Evolutionary conservation across 2,113 vertebrate genomes (phyloP).

Genomic region (Chionomys nivalis): DNA sequence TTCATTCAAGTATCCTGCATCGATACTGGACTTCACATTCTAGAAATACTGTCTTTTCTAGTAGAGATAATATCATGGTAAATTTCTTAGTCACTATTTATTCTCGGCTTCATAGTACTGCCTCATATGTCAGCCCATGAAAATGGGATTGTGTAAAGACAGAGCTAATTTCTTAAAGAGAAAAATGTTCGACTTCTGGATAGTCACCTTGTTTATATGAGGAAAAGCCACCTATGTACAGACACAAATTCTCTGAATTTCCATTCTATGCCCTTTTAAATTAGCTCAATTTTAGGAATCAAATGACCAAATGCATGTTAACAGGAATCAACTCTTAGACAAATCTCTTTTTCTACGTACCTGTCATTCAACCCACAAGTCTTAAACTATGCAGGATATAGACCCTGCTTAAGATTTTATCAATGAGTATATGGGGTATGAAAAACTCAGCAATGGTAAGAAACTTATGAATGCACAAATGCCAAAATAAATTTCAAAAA

Average conservation of each 20-base stretch:
- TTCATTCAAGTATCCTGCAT: background rate
- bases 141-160: background rate
- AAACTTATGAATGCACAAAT: background rate
- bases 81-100: background rate
- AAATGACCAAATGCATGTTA: background rate
- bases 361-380: background rate
- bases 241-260: background rate
- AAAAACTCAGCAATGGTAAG: background rate
- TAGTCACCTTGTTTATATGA: background rate
- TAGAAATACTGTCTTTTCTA: background rate
- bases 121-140: background rate
- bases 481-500: background rate
- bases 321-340: background rate
- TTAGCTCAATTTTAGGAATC: background rate
- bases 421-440: background rate
- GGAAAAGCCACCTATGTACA: background rate
- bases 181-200: background rate
- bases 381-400: background rate
- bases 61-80: background rate
- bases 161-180: background rate
- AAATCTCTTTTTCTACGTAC: rapidly evolving
- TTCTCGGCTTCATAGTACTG: background rate
- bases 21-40: background rate
- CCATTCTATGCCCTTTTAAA: background rate
- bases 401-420: background rate